phyloP scores from a whole-genome alignment of 2,113 vertebrate genomes.

The Trochalopteron elliotii region DNA sequence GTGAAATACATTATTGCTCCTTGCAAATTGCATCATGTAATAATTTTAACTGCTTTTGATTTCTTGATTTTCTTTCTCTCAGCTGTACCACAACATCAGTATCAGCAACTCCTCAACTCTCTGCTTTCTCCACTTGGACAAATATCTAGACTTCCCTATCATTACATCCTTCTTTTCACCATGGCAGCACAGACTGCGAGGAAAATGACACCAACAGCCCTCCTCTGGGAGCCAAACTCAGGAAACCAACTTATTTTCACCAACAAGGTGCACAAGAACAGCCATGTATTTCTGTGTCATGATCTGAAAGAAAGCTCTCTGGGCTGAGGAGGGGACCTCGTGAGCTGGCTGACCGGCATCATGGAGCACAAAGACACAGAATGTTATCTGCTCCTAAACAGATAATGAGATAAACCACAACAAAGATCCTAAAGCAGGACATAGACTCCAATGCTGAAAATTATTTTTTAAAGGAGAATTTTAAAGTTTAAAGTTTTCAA shows the following conservation, averaged over 20 bases:
- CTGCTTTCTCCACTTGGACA: background rate
- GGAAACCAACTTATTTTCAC: background rate
- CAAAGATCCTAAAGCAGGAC: background rate
- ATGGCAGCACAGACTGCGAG: background rate
- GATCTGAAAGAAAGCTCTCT: background rate
- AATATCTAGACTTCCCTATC: background rate
- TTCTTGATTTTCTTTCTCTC: background rate
- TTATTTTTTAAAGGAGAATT: background rate
- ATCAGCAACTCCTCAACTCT: background rate
- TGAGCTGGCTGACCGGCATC: background rate
- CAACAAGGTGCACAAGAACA: background rate
- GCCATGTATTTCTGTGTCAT: background rate
- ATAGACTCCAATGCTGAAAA: background rate
- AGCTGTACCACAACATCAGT: background rate
- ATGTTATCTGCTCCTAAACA: background rate
- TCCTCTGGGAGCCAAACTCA: background rate
- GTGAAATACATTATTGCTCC: background rate
- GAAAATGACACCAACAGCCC: background rate
- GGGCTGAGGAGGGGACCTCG: background rate
- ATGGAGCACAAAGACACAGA: background rate
- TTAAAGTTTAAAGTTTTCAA: background rate
- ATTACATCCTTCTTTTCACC: background rate
- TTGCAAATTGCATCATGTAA: background rate
- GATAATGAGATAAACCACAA: background rate
- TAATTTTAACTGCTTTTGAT: background rate